Evolutionary conservation across 2,888 invertebrate genomes (phyloP).

Genomic region (Homarus gammarus): DNA sequence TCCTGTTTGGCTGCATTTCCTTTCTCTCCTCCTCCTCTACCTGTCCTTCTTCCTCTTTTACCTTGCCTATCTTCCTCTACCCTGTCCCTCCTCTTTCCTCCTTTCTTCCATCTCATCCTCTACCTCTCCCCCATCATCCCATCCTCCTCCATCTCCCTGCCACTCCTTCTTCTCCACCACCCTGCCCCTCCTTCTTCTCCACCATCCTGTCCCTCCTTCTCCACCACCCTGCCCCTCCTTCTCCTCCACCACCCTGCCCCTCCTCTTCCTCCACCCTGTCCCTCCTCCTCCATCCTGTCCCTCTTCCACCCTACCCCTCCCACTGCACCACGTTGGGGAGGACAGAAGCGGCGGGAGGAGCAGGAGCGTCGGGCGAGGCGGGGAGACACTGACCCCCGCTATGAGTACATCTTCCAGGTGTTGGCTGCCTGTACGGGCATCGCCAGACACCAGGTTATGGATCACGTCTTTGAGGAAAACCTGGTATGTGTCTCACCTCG

Average conservation of each 20-base stretch:
- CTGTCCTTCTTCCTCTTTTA: not conserved
- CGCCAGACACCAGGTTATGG: constrained; percentile 91
- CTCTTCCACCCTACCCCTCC: no score
- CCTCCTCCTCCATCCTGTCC: not conserved
- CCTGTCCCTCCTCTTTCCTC: not conserved
- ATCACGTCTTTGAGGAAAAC: constrained; percentile 93
- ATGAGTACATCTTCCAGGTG: constrained; percentile 94
- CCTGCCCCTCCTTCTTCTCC: not conserved
- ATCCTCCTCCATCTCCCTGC: not conserved
- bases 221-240: not conserved
- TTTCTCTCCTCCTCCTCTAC: not conserved
- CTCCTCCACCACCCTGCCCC: not conserved
- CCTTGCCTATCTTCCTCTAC: not conserved
- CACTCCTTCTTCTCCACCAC: not conserved
- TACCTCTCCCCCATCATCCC: not conserved
- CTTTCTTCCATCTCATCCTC: not conserved
- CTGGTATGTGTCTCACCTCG: constrained; percentile 83
- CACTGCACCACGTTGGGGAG: not conserved
- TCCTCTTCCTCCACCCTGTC: not conserved
- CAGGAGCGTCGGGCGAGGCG: constrained; percentile 75
- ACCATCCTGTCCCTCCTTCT: no score
- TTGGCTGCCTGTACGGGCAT: constrained; percentile 83
- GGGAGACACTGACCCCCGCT: constrained; percentile 88
- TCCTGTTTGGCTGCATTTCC: not conserved
- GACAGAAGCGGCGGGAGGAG: constrained; percentile 86